Evolutionary conservation across 2,888 invertebrate genomes (phyloP), one percentile per base, ranked within the genome.

Genomic region (Eudasyphora cyanicolor): DNA sequence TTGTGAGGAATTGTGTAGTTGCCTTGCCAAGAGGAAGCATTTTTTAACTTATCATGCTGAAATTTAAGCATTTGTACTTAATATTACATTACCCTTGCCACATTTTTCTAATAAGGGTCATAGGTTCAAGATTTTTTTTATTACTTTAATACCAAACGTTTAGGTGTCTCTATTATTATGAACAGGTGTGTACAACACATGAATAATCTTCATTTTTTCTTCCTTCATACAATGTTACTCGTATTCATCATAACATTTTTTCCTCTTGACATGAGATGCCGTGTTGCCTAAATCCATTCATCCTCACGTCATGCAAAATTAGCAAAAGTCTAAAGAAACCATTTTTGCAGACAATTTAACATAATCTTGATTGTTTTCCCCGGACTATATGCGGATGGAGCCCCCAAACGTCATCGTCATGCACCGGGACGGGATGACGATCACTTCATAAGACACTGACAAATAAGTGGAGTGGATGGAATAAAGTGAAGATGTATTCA

Each of bases 281-380:
- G n/a, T n/a, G 57, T 57, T 76, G 73, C 62, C 38, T 51, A 76
- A 79, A 82, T 69, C 79, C 69, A n/a, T n/a, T n/a, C n/a, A n/a
- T n/a, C n/a, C 82, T 82, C 73, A 79, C 76, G 76, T 82, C n/a
- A n/a, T n/a, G 73, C 21, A 67, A 79, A 82, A 74, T 79, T 74
- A 82, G 73, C 60, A 74, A 67, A 29, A 67, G 35, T 32, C 17
- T 24, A 51, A 60, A 38, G 17, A 12, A 71, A 82, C 60, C 73
- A 76, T 71, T 83, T 84, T 86, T 82, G 76, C 83, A 86, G 67
- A 80, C 85, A 84, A 85, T 86, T 86, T 85, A 85, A 82, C 80
- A 81, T 79, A 79, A 86, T 85, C 85, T 86, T 82, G 76, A 86
- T 83, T 83, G 64, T 85, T 76, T 79, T 82, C 57, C 69, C 67